Evolutionary conservation across 2,888 invertebrate species (phyloP).

Genomic region (Listrodromus nycthemerus): DNA sequence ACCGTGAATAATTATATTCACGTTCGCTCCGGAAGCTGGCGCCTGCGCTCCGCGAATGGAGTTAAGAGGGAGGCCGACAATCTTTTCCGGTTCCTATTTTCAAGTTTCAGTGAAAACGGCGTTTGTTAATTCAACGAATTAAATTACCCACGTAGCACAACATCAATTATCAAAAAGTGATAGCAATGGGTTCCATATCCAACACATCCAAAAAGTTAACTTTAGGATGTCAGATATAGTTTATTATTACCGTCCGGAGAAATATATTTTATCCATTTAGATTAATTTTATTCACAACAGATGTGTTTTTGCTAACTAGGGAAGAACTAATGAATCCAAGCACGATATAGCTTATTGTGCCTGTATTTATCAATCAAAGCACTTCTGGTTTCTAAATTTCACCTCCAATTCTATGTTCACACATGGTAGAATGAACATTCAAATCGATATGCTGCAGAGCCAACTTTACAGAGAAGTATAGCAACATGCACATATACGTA

Average conservation of each 20-base stretch:
- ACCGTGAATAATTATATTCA: constrained; percentile 5
- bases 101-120: neutral
- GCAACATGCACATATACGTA: neutral
- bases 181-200: neutral
- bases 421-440: no score
- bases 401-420: no score
- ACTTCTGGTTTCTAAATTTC: neutral
- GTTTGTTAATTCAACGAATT: neutral
- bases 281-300: no score
- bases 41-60: constrained; percentile 4
- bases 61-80: neutral
- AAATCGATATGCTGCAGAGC: no score
- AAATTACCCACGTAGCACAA: neutral
- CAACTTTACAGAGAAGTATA: neutral
- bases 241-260: no score
- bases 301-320: no score
- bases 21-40: neutral
- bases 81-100: constrained; percentile 18
- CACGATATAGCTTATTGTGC: neutral
- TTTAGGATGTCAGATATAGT: no score
- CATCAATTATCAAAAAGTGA: no score
- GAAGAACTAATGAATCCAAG: neutral
- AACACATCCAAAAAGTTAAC: neutral
- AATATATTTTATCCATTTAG: no score
- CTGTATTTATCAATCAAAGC: neutral